Evolutionary conservation across 2,797 vertebrate species (phyloP), one percentile per base, ranked within the genome.

Genomic region (Chiroxiphia lanceolata): DNA sequence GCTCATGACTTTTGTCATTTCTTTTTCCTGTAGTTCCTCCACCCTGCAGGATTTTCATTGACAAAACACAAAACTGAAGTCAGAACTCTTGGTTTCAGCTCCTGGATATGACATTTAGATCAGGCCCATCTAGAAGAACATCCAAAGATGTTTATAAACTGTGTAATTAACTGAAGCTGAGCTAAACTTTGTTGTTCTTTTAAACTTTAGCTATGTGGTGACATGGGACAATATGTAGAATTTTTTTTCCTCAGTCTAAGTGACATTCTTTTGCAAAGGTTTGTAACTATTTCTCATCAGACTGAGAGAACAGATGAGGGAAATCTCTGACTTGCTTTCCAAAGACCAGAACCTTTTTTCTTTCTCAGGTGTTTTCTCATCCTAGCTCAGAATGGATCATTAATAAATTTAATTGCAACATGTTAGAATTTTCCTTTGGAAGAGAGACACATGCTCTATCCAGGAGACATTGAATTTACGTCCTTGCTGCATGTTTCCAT

Each of bases 1-100:
- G 23, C 3, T 45, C 29, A 10, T 0, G 0, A 54, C 26, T 70
- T 83, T 3, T 29, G 8, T n/a, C 4, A 3, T 38, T 77, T 26
- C 45, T 80, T 70, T 36, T 21, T 74, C 50, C 53, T 60, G 26
- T 36, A 56, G 36, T 63, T 7, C 23, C 7, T 81, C 25, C 4
- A 36, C 10, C 23, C 22, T 26, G 38, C 22, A 72, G 29, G 64
- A 83, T 81, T 85, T n/a, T 45, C 71, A 20, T 1, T 47, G 27
- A 25, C 23, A 72, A 85, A 92, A 64, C 29, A 13, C 42, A 85
- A 80, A 77, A 42, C 15, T 77, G 59, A 91, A 67, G 57, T 29
- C 10, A 8, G 20, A 84, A 50, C 6, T 57, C 40, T 63, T 51
- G 26, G 12, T 75, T 76, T 79, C 56, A 68, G 16, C 27, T 81